Percentiles rank a stretch among this genome's conserved stretches.
phyloP scores from a whole-genome alignment of 2,797 vertebrate species.

The Microchirus variegatus region DNA sequence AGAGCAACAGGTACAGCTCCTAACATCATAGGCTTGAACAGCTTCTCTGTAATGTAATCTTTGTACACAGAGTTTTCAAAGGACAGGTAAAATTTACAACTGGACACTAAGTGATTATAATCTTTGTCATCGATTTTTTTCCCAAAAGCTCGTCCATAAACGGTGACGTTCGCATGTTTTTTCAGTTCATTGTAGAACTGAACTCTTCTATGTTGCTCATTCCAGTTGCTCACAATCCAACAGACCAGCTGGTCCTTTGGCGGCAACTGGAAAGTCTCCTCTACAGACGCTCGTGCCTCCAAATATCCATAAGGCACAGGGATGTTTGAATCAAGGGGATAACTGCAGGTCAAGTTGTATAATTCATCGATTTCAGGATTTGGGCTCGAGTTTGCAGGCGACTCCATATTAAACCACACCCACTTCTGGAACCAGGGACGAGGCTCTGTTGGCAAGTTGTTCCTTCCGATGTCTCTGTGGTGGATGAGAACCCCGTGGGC shows the following conservation, averaged over 20 bases:
- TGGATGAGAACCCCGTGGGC: conserved; percentile 54
- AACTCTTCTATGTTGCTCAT: fast-evolving
- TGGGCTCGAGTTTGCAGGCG: conserved; percentile 3
- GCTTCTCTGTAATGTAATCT: conserved; percentile 55
- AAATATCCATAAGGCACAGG: conserved; percentile 39
- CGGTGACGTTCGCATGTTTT: conserved; percentile 7
- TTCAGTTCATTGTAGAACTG: conserved; percentile 33
- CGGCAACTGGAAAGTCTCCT: conserved; percentile 29
- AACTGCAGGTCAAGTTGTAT: conserved; percentile 56
- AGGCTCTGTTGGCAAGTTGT: conserved; percentile 10
- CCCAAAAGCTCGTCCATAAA: conserved; percentile 12
- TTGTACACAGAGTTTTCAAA: conserved; percentile 36
- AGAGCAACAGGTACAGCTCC: conserved; percentile 42
- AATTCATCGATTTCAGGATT: neutral
- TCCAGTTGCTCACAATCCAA: conserved; percentile 48
- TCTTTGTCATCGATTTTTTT: neutral
- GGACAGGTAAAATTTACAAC: conserved; percentile 7
- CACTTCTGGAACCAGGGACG: conserved; percentile 54
- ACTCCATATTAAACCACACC: conserved; percentile 62
- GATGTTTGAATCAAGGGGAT: conserved; percentile 44
- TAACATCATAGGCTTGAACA: neutral
- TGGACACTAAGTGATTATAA: neutral
- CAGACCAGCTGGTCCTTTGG: conserved; percentile 41
- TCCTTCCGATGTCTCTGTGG: conserved; percentile 29
- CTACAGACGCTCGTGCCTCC: neutral